Percentiles rank a stretch among this genome's conserved stretches.
Conservation (phyloP, 2,888 invertebrate genomes). For the Cotesia congregata region DNA sequence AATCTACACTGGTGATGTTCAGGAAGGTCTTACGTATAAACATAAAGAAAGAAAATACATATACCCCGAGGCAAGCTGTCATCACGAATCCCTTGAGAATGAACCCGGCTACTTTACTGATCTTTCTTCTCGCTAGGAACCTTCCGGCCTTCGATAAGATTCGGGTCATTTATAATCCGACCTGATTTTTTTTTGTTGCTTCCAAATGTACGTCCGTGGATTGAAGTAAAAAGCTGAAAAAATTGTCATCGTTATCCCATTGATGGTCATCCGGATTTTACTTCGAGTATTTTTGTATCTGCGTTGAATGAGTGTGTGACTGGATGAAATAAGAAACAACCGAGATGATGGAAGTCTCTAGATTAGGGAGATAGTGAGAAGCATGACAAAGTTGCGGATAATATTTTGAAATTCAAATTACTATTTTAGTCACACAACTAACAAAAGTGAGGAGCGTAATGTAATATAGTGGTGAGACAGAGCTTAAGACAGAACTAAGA, state of each 20-base stretch:
- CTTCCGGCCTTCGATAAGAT: conserved; percentile 61
- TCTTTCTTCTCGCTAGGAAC: conserved; percentile 64
- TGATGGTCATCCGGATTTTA: conserved; percentile 28
- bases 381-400: not conserved
- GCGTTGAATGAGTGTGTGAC: not conserved
- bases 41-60: conserved; percentile 41
- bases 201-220: not conserved
- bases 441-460: not conserved
- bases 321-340: not conserved
- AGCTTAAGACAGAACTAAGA: conserved; percentile 22
- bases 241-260: conserved; percentile 46
- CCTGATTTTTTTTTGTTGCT: conserved; percentile 28
- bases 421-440: not conserved
- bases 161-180: conserved; percentile 66
- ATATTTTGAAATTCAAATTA: conserved; percentile 12
- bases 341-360: not conserved
- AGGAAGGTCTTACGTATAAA: conserved; percentile 39
- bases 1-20: conserved; percentile 51
- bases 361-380: not conserved
- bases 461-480: not conserved
- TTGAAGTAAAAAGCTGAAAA: conserved; percentile 37
- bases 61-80: conserved; percentile 58
- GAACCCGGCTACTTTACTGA: conserved; percentile 55
- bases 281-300: conserved; percentile 18
- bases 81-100: conserved; percentile 63